These are phyloP conservation scores for Leptopterna dolabrata DNA, from an alignment of 2,888 invertebrate genomes.

Conservation along the genomic window DNA sequence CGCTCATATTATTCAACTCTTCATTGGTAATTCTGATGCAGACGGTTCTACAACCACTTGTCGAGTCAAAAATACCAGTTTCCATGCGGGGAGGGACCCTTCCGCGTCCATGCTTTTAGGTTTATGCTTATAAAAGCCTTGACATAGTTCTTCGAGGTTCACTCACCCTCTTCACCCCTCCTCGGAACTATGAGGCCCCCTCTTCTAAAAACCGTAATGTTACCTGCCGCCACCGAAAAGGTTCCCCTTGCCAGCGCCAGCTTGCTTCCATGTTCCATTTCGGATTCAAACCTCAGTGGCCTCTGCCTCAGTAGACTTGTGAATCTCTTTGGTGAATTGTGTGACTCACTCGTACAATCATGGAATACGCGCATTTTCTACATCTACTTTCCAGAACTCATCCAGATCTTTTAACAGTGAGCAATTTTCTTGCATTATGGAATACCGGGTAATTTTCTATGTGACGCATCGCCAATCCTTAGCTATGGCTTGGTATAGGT, in stretches of 20 bases:
- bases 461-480: no score
- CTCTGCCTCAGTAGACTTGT: not conserved
- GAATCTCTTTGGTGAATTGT: not conserved
- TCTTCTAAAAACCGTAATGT: conserved; percentile 1
- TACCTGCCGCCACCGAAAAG: not conserved
- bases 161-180: not conserved
- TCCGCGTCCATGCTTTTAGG: not conserved
- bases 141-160: not conserved
- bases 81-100: not conserved
- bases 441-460: no score
- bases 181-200: not conserved
- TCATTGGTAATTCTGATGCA: not conserved
- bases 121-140: not conserved
- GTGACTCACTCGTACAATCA: not conserved
- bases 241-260: not conserved
- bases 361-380: not conserved
- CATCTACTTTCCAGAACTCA: not conserved
- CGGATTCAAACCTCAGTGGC: not conserved
- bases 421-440: not conserved
- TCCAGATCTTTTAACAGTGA: not conserved
- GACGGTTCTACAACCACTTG: not conserved
- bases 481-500: no score
- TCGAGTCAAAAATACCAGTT: not conserved
- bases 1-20: not conserved
- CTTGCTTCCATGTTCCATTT: not conserved